Percentiles rank a stretch among this genome's conserved stretches.
Conservation (phyloP, 2,113 vertebrate genomes). For the Abramis brama region DNA sequence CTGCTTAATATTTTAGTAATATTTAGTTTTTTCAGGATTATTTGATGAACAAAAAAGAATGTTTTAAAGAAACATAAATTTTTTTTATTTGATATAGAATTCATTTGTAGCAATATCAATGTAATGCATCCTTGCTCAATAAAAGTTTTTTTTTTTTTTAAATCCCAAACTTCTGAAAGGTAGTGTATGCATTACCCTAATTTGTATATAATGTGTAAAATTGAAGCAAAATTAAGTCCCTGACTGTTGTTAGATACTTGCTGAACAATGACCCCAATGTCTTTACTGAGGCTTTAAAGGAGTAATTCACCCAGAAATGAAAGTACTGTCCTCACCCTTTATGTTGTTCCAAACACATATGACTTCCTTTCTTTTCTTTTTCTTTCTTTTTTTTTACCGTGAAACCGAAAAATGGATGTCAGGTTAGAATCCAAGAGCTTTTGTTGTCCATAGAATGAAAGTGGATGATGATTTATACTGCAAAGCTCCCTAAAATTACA, state of each 20-base stretch:
- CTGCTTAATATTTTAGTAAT: not conserved
- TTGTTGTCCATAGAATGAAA: not conserved
- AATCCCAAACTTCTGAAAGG: not conserved
- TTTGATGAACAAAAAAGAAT: not conserved
- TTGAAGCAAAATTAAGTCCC: not conserved
- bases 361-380: not conserved
- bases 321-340: not conserved
- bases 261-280: not conserved
- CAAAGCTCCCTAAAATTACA: not conserved
- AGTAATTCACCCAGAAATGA: not conserved
- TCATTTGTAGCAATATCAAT: not conserved
- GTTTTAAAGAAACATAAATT: not conserved
- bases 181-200: not conserved
- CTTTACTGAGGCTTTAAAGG: not conserved
- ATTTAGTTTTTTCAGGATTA: not conserved
- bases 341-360: not conserved
- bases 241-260: not conserved
- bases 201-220: not conserved
- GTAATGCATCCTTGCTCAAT: not conserved
- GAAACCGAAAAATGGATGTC: not conserved
- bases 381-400: not conserved
- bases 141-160: not conserved
- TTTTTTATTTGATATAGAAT: not conserved
- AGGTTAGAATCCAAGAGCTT: not conserved
- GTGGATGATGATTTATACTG: not conserved